Evolutionary conservation across 2,113 vertebrate genomes (phyloP).

Genomic region (Polyodon spathula): DNA sequence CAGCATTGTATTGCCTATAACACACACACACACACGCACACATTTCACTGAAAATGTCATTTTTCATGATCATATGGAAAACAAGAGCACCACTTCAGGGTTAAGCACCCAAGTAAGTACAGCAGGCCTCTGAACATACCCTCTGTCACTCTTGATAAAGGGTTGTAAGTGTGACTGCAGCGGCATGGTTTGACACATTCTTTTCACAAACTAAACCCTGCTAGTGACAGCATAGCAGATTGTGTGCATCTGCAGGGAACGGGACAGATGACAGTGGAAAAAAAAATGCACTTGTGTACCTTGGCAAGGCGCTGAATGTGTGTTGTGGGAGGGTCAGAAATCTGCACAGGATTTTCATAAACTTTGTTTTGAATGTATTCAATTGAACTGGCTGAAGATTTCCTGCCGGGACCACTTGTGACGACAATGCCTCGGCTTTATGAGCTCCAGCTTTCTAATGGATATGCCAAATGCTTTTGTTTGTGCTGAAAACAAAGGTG

Average conservation of each 20-base stretch:
- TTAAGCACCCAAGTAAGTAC: conserved; percentile 2
- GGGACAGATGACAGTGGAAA: conserved; percentile 88
- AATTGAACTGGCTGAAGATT: conserved; percentile 8
- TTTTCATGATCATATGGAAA: too few species aligned
- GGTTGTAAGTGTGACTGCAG: conserved; percentile 55
- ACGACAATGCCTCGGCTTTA: neutral
- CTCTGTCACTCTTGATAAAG: conserved; percentile 48
- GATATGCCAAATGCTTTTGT: neutral
- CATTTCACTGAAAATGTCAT: too few species aligned
- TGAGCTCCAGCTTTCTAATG: neutral
- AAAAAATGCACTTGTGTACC: conserved; percentile 78
- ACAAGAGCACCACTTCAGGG: neutral
- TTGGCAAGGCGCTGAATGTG: conserved; percentile 63
- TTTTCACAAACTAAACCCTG: conserved; percentile 67
- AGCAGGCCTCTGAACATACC: conserved; percentile 11
- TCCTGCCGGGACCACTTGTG: neutral
- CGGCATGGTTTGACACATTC: conserved; percentile 70
- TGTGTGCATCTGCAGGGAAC: conserved; percentile 82
- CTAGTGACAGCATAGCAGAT: conserved; percentile 74
- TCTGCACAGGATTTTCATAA: conserved; percentile 6
- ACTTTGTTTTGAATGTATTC: conserved; percentile 2
- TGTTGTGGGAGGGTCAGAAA: conserved; percentile 18
- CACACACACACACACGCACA: too few species aligned
- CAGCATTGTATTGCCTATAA: too few species aligned
- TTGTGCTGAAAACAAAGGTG: too few species aligned